Percentiles rank a stretch among this genome's conserved stretches.
Evolutionary conservation across 2,113 vertebrate species (phyloP).

Genomic region (Gadus chalcogrammus): DNA sequence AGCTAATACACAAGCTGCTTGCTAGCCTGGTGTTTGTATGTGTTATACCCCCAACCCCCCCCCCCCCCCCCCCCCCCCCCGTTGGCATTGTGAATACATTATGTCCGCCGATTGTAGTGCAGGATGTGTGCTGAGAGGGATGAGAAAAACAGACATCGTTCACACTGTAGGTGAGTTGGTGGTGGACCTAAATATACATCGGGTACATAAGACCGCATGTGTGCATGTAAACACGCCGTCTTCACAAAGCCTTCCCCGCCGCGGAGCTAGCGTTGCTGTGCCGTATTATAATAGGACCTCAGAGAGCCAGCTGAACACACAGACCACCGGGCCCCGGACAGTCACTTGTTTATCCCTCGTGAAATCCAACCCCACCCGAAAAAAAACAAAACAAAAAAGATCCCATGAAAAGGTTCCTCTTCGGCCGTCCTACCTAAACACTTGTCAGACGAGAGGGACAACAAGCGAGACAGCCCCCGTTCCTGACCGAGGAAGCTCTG

Average conservation of each 20-base stretch:
- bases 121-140: slow-evolving; percentile 72
- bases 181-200: too few species aligned
- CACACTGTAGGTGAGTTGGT: slow-evolving; percentile 29
- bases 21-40: slow-evolving; percentile 9
- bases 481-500: background rate
- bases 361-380: background rate
- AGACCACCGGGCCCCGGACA: slow-evolving; percentile 43
- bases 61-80: slow-evolving; percentile 37
- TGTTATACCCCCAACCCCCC: background rate
- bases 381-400: slow-evolving; percentile 22
- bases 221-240: too few species aligned
- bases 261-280: slow-evolving; percentile 4
- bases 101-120: slow-evolving; percentile 72
- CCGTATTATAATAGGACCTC: slow-evolving; percentile 52
- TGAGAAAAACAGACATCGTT: slow-evolving; percentile 73
- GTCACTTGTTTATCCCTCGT: slow-evolving; percentile 37
- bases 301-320: slow-evolving; percentile 52
- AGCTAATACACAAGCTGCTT: slow-evolving; percentile 6
- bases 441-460: background rate
- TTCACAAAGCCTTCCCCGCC: too few species aligned
- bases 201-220: too few species aligned
- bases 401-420: slow-evolving; percentile 11
- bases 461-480: background rate
- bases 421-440: slow-evolving; percentile 13
- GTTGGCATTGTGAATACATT: slow-evolving; percentile 69